phyloP scores from a whole-genome alignment of 2,797 vertebrate genomes.

The Alca torda region DNA sequence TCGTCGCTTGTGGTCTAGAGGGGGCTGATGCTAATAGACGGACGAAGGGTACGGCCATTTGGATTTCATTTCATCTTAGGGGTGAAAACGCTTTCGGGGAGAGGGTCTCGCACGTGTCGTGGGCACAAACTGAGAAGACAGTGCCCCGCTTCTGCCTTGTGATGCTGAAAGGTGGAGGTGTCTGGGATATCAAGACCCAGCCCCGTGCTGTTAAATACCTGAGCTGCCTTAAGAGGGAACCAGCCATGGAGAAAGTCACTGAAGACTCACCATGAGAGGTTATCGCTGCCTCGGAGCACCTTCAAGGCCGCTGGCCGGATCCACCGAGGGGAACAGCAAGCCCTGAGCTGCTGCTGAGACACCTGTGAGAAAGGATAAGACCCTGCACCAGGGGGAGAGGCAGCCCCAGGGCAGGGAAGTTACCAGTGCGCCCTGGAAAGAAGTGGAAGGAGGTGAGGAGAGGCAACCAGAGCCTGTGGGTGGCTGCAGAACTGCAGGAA shows the following conservation, averaged over 20 bases:
- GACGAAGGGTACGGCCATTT: accelerated
- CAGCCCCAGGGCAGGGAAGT: not conserved
- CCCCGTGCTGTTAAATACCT: not conserved
- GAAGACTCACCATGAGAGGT: accelerated
- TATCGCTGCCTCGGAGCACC: not conserved
- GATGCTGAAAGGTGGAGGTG: not conserved
- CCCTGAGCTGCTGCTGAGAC: not conserved
- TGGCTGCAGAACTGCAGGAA: not conserved
- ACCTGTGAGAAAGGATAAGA: not conserved
- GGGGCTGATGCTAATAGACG: not conserved
- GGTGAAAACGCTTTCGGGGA: not conserved
- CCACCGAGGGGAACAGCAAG: not conserved
- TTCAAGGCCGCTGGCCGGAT: not conserved
- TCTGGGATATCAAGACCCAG: accelerated
- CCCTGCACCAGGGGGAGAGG: not conserved
- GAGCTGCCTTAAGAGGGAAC: not conserved
- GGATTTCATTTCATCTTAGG: not conserved
- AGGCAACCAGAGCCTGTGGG: not conserved
- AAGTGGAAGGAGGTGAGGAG: not conserved
- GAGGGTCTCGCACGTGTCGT: not conserved
- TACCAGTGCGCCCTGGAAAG: not conserved
- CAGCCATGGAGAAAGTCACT: accelerated
- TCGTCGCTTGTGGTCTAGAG: not conserved
- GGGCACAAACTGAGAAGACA: not conserved
- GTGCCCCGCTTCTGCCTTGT: not conserved